Conservation (phyloP, 2,113 vertebrate species). For the Microtus montanus region DNA sequence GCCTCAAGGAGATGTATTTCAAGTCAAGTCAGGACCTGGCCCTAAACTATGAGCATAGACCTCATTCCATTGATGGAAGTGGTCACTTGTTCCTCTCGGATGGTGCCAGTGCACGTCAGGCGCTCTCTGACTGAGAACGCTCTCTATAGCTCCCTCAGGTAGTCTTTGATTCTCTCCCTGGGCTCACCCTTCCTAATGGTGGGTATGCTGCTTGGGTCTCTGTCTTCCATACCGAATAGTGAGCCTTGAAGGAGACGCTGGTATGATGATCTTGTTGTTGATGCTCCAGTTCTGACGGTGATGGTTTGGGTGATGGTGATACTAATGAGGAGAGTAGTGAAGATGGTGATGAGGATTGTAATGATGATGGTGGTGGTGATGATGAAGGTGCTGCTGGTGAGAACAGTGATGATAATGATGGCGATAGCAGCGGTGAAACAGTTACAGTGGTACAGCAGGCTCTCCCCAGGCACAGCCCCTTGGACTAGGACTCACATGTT, state of each 20-base stretch:
- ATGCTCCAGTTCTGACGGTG: background rate
- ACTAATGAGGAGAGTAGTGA: background rate
- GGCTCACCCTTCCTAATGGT: background rate
- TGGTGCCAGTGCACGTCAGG: background rate
- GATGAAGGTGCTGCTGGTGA: background rate
- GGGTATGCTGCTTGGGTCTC: background rate
- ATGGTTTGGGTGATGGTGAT: background rate
- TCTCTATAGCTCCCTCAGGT: background rate
- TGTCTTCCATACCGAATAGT: background rate
- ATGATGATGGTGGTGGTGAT: too few species aligned
- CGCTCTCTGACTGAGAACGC: background rate
- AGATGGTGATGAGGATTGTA: background rate
- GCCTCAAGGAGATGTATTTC: background rate
- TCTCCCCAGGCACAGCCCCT: background rate
- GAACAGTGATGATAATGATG: background rate
- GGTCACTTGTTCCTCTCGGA: background rate
- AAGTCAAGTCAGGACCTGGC: background rate
- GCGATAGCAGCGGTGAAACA: background rate
- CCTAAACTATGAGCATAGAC: background rate
- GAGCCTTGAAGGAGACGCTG: background rate
- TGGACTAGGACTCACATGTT: accelerated
- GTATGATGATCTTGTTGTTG: background rate
- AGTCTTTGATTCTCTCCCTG: too few species aligned
- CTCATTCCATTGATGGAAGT: background rate
- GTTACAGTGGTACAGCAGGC: background rate